Evolutionary conservation across 2,113 vertebrate genomes (phyloP), one percentile per base, ranked within the genome.

Genomic region (Catharus minimus): DNA sequence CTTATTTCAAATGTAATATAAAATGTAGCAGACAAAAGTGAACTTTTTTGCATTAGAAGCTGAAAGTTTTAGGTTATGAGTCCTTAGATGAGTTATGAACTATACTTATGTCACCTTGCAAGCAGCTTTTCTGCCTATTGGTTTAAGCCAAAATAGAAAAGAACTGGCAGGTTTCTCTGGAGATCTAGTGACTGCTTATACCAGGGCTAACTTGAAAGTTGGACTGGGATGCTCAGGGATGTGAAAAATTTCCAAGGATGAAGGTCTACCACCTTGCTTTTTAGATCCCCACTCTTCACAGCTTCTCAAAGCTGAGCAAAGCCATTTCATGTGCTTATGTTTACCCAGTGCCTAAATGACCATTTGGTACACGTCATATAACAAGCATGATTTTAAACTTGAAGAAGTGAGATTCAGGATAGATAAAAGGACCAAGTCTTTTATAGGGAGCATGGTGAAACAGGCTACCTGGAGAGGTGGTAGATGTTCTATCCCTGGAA

Each of bases 351-450:
- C 46, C 58, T 73, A 33, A 72, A 23, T 73, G 33, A 41, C 47
- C 10, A 12, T 0, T 15, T 74, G 22, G 5, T 91, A 19, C 3
- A 0, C 56, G 32, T 52, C 6, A 2, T 17, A 18, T 15, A 82
- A 7, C 38, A 53, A 74, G n/a, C 18, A 46, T 46, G 55, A 12
- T 53, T 80, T 69, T 75, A 38, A 58, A 53, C 22, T 43, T 43
- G 13, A 66, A 61, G 53, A 38, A 27, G 9, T 44, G 55, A 56
- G 24, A 43, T 66, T 87, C 41, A 27, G 19, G 4, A 17, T 10
- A 26, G 23, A 19, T 67, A 39, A n/a, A 60, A 72, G 32, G 36
- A 26, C 12, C 4, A 38, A 43, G 22, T 33, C 7, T 43, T 64
- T 50, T 21, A 44, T 23, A 5, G 4, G 44, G 32, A 27, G 14